Conservation (phyloP, 1,140 invertebrate species). For the Mercenaria mercenaria region DNA sequence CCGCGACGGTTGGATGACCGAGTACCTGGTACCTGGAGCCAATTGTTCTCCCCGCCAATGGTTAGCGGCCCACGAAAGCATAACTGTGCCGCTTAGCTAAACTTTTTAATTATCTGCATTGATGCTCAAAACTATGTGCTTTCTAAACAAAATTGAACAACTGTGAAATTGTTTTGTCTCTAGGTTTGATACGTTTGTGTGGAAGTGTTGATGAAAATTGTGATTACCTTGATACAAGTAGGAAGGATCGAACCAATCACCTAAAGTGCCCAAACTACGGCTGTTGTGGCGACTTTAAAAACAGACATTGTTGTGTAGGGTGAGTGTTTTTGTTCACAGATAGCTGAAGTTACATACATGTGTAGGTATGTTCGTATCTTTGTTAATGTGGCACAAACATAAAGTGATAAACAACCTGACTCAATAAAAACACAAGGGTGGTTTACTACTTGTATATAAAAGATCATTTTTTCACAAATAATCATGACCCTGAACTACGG, state of each 20-base stretch:
- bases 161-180: not conserved
- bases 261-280: slow-evolving; percentile 17
- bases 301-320: slow-evolving; percentile 49
- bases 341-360: not conserved
- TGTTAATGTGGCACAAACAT: no score
- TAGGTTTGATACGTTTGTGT: not conserved
- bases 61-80: no score
- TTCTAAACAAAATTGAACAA: not conserved
- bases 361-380: no score
- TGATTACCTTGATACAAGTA: slow-evolving; percentile 23
- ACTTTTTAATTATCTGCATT: not conserved
- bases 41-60: no score
- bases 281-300: slow-evolving; percentile 48
- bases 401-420: no score
- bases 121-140: not conserved
- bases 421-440: no score
- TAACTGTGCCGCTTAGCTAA: no score
- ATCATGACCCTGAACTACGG: no score
- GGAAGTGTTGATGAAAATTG: slow-evolving; percentile 10
- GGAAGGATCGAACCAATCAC: not conserved
- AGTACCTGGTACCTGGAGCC: no score
- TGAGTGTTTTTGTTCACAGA: slow-evolving; percentile 1
- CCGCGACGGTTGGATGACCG: no score
- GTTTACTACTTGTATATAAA: no score
- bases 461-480: no score